A percentile compares a stretch with the other conserved stretches of the same genome.
phyloP scores from a whole-genome alignment of 2,888 invertebrate species.

The Cosmia trapezina region DNA sequence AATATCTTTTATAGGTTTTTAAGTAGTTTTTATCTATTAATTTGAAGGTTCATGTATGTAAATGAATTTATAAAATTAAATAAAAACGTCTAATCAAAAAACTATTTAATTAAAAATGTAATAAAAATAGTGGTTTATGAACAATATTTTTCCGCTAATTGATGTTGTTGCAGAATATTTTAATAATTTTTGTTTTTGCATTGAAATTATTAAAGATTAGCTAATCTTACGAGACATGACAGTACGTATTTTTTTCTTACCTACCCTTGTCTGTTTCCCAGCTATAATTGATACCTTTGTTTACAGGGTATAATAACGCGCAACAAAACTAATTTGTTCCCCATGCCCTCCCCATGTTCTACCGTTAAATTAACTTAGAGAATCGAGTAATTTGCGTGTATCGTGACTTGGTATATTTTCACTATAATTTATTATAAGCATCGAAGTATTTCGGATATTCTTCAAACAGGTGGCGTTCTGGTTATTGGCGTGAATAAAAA shows the following conservation, averaged over 20 bases:
- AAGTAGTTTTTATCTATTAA: conserved; percentile 22
- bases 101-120: conserved; percentile 43
- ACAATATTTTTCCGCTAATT: conserved; percentile 30
- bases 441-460: conserved; percentile 11
- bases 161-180: conserved; percentile 21
- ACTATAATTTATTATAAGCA: conserved; percentile 20
- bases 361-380: conserved; percentile 71
- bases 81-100: conserved; percentile 49
- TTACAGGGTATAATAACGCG: conserved; percentile 65
- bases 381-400: conserved; percentile 54
- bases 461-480: background rate
- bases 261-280: background rate
- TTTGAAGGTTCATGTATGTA: conserved; percentile 26
- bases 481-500: conserved; percentile 13
- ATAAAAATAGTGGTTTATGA: conserved; percentile 54
- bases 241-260: background rate
- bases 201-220: conserved; percentile 6
- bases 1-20: conserved; percentile 37
- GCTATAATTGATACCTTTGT: conserved; percentile 65
- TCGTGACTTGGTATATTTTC: conserved; percentile 57
- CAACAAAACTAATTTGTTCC: conserved; percentile 69
- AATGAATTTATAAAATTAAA: conserved; percentile 33
- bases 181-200: conserved; percentile 13
- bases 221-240: background rate
- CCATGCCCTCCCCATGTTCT: conserved; percentile 43